Conservation (phyloP, 1,140 invertebrate genomes). For the Branchinecta lynchi region DNA sequence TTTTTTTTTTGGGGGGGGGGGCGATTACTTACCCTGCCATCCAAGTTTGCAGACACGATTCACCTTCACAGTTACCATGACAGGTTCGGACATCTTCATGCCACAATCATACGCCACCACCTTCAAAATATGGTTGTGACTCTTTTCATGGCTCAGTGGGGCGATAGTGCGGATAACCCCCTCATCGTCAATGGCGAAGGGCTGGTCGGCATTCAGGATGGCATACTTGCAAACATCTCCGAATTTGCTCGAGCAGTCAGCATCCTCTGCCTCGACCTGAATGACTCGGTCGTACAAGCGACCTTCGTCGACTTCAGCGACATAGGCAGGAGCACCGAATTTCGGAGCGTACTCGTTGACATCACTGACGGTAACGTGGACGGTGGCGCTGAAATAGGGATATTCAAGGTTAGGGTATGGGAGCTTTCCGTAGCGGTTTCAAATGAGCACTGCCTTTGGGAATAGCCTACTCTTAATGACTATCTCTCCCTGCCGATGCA, state of each 20-base stretch:
- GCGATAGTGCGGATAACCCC: conserved; percentile 80
- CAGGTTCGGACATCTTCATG: conserved; percentile 64
- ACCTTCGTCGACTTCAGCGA: conserved; percentile 77
- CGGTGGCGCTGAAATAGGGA: conserved; percentile 55
- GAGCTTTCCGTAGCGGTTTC: too few species aligned
- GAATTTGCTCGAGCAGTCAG: conserved; percentile 78
- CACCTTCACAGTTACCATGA: conserved; percentile 88
- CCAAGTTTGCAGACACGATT: conserved; percentile 52
- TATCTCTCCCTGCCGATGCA: too few species aligned
- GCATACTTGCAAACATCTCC: conserved; percentile 92
- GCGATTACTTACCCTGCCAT: conserved; percentile 47
- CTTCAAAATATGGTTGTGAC: conserved; percentile 88
- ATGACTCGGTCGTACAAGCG: conserved; percentile 75
- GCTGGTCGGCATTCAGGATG: conserved; percentile 71
- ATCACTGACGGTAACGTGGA: conserved; percentile 86
- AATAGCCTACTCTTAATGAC: too few species aligned
- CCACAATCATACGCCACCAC: conserved; percentile 93
- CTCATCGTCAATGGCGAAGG: conserved; percentile 81
- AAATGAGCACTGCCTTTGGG: too few species aligned
- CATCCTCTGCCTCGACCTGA: conserved; percentile 71
- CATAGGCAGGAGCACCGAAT: conserved; percentile 73
- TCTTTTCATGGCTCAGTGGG: conserved; percentile 71
- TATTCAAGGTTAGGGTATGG: not conserved
- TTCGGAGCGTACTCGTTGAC: conserved; percentile 85
- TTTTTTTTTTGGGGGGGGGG: too few species aligned